Base-by-base conservation (phyloP, 2,888 invertebrate genomes). In the Sesia bembeciformis region DNA sequence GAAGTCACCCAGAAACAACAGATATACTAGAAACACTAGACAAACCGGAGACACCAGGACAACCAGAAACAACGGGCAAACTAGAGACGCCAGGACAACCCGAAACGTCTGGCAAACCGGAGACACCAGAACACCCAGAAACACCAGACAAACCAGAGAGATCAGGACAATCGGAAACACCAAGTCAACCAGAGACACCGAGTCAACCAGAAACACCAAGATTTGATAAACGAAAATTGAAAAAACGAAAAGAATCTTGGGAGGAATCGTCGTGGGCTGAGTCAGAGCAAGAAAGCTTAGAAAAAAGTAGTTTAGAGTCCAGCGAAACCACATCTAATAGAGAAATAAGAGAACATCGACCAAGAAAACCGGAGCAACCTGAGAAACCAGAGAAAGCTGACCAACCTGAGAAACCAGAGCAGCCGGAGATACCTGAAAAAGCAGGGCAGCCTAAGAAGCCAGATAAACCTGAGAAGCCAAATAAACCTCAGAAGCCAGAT, bases 31-130 rank as follows among this genome's bases (percentile, higher is more conserved):
- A 39, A n/a, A 8, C 40, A 39, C 51, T 52, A 40, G 38, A 1
- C 1, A 42, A 39, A 39, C 42, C 53, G 3, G 53, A 39, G 3
- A 6, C 49, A n/a, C 51, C 54, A 40, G 7, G 7, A 42, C 52
- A 56, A 40, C 42, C 57, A 39, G 40, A 54, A 43, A 23, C 49
- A 57, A 54, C 60, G 54, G 43, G 53, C 54, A 41, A 54, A 51
- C 56, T 55, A 54, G 40, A 23, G 5, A 53, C 4, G 49, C 50
- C 51, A 39, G 43, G 40, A 1, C 23, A 4, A 49, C 52, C 41
- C 52, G 40, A 7, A 39, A 41, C 41, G 4, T 6, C 41, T 5
- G 41, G 4, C 4, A 6, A 41, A 41, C 4, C 6, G 41, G 6
- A 5, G 6, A 6, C n/a, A 4, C 49, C 50, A 8, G 39, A 4